A percentile compares a stretch with the other conserved stretches of the same genome.
These are phyloP conservation scores for Menidia menidia DNA, from an alignment of 2,797 vertebrate genomes.

Conservation along the genomic window DNA sequence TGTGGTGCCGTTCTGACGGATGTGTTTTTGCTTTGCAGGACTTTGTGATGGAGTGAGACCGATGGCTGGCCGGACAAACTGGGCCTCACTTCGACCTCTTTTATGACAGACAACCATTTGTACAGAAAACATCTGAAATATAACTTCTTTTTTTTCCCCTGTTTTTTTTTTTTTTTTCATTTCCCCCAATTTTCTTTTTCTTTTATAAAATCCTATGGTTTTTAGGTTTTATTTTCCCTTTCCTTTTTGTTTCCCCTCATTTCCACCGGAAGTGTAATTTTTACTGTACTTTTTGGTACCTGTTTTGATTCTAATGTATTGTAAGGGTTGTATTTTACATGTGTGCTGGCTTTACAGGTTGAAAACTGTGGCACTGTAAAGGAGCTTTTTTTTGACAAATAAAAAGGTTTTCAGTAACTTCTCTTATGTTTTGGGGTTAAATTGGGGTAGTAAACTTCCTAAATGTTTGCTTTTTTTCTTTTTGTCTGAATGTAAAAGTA, in stretches of 20 bases:
- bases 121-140: constrained; percentile 93
- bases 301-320: constrained; percentile 99
- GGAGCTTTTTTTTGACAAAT: constrained; percentile 92
- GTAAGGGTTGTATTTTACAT: constrained; percentile 99
- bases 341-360: constrained; percentile 94
- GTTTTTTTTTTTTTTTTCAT: constrained; percentile 89
- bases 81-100: constrained; percentile 74
- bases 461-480: no score
- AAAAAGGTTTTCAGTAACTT: constrained; percentile 87
- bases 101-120: constrained; percentile 90
- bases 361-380: constrained; percentile 90
- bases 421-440: constrained; percentile 69
- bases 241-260: constrained; percentile 89
- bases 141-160: constrained; percentile 89
- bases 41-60: constrained; percentile 65
- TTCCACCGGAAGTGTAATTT: constrained; percentile 99
- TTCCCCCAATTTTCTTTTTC: constrained; percentile 83
- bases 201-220: constrained; percentile 41
- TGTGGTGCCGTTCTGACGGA: background rate
- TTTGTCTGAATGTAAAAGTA: no score
- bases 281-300: constrained; percentile 99
- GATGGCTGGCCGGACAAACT: constrained; percentile 63
- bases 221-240: constrained; percentile 75
- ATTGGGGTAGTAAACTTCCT: constrained; percentile 25
- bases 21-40: constrained; percentile 52